Evolutionary conservation across 2,113 vertebrate species (phyloP), one percentile per base, ranked within the genome.

Genomic region (Vidua chalybeata): DNA sequence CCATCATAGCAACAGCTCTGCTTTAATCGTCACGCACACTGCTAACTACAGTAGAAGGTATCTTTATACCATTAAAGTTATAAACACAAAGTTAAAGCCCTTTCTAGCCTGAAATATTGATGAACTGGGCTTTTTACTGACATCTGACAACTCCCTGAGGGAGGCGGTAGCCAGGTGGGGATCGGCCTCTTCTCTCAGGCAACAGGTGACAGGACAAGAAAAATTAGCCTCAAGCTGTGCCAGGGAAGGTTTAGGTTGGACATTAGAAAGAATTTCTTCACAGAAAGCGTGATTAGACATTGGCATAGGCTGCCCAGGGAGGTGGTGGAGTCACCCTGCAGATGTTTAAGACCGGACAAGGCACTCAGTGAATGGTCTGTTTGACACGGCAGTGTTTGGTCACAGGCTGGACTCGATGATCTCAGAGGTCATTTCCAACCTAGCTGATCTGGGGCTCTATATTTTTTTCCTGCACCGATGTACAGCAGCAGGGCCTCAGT

Each of bases 401-500:
- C 54, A 48, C 48, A 55, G 55, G 55, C 1, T 35, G 71, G 55
- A 27, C 30, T 11, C 26, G 3, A 30, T 15, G 31, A 52, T 18
- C 19, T 10, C 59, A 14, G 39, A 48, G 61, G 14, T 41, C 30
- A 55, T 55, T 68, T 61, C 55, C 71, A 83, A 5, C 14, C n/a
- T 3, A 7, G 15, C 24, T 13, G 30, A 35, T 49, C 41, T 15
- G 21, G 12, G 13, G 19, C 10, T 54, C 39, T 17, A 11, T 12
- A 12, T 0, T 0, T 2, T 7, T 20, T 58, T 17, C 26, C 13
- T 8, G 17, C 27, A 15, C 5, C 0, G 0, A 12, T 1, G 9
- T 3, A 28, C 5, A 22, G 33, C 45, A 79, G 31, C 35, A 22
- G 6, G 18, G 58, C 15, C 55, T 20, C 72, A 9, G 1, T 0